phyloP scores from a whole-genome alignment of 2,888 invertebrate species.

The Acleris literana region DNA sequence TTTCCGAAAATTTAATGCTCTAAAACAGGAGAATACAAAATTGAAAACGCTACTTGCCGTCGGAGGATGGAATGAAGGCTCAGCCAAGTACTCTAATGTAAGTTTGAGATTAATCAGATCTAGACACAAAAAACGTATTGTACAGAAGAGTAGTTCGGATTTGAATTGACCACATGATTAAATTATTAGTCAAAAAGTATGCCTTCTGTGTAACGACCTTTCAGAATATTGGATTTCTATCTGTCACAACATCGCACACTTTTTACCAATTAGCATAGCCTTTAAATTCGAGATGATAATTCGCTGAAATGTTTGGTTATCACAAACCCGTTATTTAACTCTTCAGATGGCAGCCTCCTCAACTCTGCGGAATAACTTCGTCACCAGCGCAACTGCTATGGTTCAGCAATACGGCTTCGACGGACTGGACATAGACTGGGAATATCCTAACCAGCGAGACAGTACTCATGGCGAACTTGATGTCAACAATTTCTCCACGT shows the following conservation, averaged over 20 bases:
- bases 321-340: not conserved
- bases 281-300: too few relatives aligned
- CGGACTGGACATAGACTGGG: slow-evolving; percentile 90
- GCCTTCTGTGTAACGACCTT: too few relatives aligned
- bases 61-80: slow-evolving; percentile 89
- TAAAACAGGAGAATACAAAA: slow-evolving; percentile 78
- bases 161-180: too few relatives aligned
- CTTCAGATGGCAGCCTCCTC: slow-evolving; percentile 71
- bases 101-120: slow-evolving; percentile 43
- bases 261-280: too few relatives aligned
- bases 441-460: slow-evolving; percentile 86
- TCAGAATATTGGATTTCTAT: too few relatives aligned
- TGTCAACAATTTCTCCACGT: slow-evolving; percentile 73
- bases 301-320: too few relatives aligned
- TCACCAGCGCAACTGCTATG: slow-evolving; percentile 81
- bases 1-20: slow-evolving; percentile 77
- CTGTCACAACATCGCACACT: too few relatives aligned
- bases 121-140: too few relatives aligned
- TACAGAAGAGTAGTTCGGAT: too few relatives aligned
- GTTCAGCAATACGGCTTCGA: slow-evolving; percentile 85
- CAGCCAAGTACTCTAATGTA: slow-evolving; percentile 82
- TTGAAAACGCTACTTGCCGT: slow-evolving; percentile 85
- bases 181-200: too few relatives aligned
- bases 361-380: slow-evolving; percentile 76
- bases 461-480: slow-evolving; percentile 69